Evolutionary conservation across 2,888 invertebrate species (phyloP), one percentile per base, ranked within the genome.

Genomic region (Limulus polyphemus): DNA sequence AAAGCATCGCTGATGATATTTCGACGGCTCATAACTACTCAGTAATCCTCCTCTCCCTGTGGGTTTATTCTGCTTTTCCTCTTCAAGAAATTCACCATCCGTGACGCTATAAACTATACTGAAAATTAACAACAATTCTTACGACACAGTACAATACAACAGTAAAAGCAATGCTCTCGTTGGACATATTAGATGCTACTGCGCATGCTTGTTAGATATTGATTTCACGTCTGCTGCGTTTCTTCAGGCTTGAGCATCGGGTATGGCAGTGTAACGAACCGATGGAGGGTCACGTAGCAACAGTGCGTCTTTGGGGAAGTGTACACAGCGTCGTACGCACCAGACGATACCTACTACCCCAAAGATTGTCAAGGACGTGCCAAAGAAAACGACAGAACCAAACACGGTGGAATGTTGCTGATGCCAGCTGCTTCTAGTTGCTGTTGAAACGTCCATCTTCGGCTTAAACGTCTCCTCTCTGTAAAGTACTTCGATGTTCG

Each of bases 241-340:
- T 32, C 32, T 32, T 54, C 69, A 73, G 12, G 69, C 68, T 50
- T 72, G 65, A 49, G 73, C 73, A 59, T 74, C 74, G 10, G 74
- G 73, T 58, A 73, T 72, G 55, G 72, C 74, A 56, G 72, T 72
- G 69, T 74, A 74, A 14, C 73, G 68, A 57, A 74, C 72, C 47
- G 74, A 72, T 17, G 74, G 73, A 16, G 72, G 72, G 64, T 73
- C 73, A 60, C 72, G 70, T 56, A 72, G 62, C 57, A 73, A 65
- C 72, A 70, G 70, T 63, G 70, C 71, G 64, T 72, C 69, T 60
- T 70, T 69, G 14, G 72, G 71, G 50, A 73, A 74, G 62, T 71
- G 72, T 63, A 74, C 74, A 68, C 74, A 75, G 47, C 73, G 71
- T 50, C 74, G 68, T 54, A 74, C 68, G 65, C 74, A 75, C 58